Percentiles rank a stretch among this genome's conserved stretches.
phyloP scores from a whole-genome alignment of 2,113 vertebrate genomes.

The Rhea pennata region DNA sequence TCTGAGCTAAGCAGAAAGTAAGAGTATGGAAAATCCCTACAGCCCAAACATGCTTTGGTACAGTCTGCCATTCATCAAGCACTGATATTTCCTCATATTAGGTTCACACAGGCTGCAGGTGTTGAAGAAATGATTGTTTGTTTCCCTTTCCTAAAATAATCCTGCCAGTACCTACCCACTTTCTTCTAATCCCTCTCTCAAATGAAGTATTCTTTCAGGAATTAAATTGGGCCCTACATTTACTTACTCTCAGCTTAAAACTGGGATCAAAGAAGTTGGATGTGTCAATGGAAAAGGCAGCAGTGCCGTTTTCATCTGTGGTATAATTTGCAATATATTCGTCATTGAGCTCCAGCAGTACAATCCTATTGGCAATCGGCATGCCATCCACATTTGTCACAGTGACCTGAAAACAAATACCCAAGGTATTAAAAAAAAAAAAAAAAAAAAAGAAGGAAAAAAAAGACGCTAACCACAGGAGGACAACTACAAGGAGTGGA shows the following conservation, averaged over 20 bases:
- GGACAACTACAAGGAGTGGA: background rate
- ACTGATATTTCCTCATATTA: background rate
- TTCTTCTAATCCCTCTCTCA: background rate
- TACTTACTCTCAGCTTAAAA: constrained; percentile 70
- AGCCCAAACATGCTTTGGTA: background rate
- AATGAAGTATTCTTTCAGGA: background rate
- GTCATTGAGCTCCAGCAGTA: constrained; percentile 65
- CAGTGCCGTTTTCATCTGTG: constrained; percentile 61
- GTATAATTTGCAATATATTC: constrained; percentile 58
- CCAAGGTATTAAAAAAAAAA: background rate
- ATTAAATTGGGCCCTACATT: background rate
- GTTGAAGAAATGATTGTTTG: background rate
- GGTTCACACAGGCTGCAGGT: background rate
- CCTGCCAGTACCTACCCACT: background rate
- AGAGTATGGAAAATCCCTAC: background rate
- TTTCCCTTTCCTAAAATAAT: background rate
- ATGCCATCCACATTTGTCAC: constrained; percentile 26
- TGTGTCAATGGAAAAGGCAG: constrained; percentile 68
- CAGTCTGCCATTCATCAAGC: background rate
- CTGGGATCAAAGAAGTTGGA: constrained; percentile 55
- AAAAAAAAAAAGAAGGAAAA: rapidly evolving
- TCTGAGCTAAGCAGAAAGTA: background rate
- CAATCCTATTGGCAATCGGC: constrained; percentile 31
- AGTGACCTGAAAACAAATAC: constrained; percentile 50
- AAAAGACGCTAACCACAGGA: background rate